Percentiles rank a stretch among this genome's conserved stretches.
Conservation (phyloP, 2,797 vertebrate genomes). For the Microctenopoma stevenorrisi region DNA sequence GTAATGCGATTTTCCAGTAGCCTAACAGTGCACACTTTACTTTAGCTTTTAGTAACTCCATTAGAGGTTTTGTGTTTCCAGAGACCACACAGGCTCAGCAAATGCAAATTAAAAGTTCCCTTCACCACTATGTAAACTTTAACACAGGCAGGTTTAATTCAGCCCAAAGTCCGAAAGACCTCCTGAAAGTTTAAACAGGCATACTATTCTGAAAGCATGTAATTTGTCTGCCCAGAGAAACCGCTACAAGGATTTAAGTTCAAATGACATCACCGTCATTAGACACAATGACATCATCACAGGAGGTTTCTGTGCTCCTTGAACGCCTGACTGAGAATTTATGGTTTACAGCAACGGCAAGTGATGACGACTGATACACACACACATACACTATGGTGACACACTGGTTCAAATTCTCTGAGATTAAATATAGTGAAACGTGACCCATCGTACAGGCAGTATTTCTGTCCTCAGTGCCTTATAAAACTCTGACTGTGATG, state of each 20-base stretch:
- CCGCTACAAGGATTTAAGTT: slow-evolving; percentile 52
- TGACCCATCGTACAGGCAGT: slow-evolving; percentile 29
- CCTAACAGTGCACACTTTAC: slow-evolving; percentile 40
- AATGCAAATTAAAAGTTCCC: slow-evolving; percentile 39
- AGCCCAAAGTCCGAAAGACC: slow-evolving; percentile 35
- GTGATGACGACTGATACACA: slow-evolving; percentile 53
- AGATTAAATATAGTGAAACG: slow-evolving; percentile 60
- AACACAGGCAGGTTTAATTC: slow-evolving; percentile 46
- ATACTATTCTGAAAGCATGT: slow-evolving; percentile 63
- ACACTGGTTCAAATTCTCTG: slow-evolving; percentile 41
- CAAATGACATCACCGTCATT: slow-evolving; percentile 79
- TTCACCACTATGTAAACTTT: slow-evolving; percentile 45
- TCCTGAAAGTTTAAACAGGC: slow-evolving; percentile 46
- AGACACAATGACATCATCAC: slow-evolving; percentile 74
- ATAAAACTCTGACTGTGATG: slow-evolving; percentile 46
- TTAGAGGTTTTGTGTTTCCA: slow-evolving; percentile 55
- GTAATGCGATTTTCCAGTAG: slow-evolving; percentile 46
- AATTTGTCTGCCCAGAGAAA: slow-evolving; percentile 65
- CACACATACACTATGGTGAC: slow-evolving; percentile 37
- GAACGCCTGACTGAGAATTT: slow-evolving; percentile 69
- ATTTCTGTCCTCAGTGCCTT: slow-evolving; percentile 41
- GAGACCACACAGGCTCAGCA: slow-evolving; percentile 66
- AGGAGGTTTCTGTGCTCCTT: slow-evolving; percentile 45
- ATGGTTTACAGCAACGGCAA: slow-evolving; percentile 60
- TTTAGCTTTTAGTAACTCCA: slow-evolving; percentile 21